Base-by-base conservation (phyloP, 2,113 vertebrate genomes). In the Hippoglossus stenolepis region DNA sequence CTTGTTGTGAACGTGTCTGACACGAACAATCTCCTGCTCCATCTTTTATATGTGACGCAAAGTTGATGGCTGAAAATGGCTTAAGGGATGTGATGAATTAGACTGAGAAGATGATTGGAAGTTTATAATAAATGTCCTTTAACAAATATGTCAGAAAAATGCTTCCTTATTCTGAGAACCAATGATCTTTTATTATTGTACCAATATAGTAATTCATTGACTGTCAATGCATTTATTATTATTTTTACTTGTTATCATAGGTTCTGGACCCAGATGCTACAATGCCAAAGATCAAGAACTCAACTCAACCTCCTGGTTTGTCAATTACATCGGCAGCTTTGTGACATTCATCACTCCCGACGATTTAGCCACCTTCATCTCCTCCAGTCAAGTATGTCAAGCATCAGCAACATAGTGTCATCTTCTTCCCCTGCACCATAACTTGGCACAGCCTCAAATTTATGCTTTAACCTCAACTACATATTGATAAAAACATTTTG, bases 251-350 rank as follows among this genome's bases (percentile, higher is more conserved):
- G 5, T 58, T 47, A 12, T 65, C 9, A 14, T 18, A 88, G 92
- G 75, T 15, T 83, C 81, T 63, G 70, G 31, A 38, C 65, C 73
- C 23, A 91, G 72, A 65, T 93, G 92, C 28, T 93, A 87, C 66
- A 70, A 85, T 26, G 49, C 87, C 45, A 85, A 21, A 14, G 71
- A 91, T 53, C 60, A 87, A 69, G 75, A 80, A 26, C 70, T 91
- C 0, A 92, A 91, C 61, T 92, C 90, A 21, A 92, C 76, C 5
- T 62, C 80, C 51, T 91, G 90, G 89, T 90, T 92, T 80, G 82
- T 59, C 60, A 66, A 70, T 61, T 56, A 91, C 63, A 86, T 90
- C 0, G 86, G 91, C 20, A 24, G 1, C 38, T 94, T 94, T 86
- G 77, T 93, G 59, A 73, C n/a, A 10, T 91, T 79, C 45, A 28